Percentiles rank a stretch among this genome's conserved stretches.
Evolutionary conservation across 2,888 invertebrate genomes (phyloP).

Genomic region (Lucinisca nassula): DNA sequence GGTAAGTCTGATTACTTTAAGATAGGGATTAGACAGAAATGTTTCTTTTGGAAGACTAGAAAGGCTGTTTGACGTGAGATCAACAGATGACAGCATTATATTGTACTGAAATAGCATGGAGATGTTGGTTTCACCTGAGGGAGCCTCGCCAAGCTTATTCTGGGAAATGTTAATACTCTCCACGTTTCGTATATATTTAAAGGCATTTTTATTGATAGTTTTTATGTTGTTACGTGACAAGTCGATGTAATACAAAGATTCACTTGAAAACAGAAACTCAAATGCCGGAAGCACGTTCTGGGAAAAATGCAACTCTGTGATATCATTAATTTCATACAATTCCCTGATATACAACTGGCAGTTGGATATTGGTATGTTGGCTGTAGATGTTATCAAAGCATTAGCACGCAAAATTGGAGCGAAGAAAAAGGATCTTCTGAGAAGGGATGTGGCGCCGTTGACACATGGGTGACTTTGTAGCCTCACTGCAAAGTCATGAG

Average conservation of each 20-base stretch:
- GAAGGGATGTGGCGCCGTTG: background rate
- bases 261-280: background rate
- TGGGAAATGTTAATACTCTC: background rate
- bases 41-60: background rate
- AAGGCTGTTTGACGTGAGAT: background rate
- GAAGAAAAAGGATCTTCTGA: background rate
- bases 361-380: background rate
- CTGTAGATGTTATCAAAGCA: background rate
- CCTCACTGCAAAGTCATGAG: background rate
- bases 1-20: background rate
- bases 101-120: background rate
- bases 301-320: background rate
- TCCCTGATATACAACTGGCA: background rate
- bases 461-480: background rate
- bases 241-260: background rate
- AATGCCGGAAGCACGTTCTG: background rate
- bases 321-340: background rate
- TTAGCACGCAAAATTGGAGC: background rate
- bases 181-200: background rate
- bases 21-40: background rate
- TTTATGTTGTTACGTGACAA: background rate
- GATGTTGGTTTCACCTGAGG: background rate
- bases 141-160: background rate
- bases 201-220: background rate
- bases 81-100: background rate